These are phyloP conservation scores for Lithobates sylvaticus DNA, from an alignment of 2,797 vertebrate species.

Conservation along the genomic window DNA sequence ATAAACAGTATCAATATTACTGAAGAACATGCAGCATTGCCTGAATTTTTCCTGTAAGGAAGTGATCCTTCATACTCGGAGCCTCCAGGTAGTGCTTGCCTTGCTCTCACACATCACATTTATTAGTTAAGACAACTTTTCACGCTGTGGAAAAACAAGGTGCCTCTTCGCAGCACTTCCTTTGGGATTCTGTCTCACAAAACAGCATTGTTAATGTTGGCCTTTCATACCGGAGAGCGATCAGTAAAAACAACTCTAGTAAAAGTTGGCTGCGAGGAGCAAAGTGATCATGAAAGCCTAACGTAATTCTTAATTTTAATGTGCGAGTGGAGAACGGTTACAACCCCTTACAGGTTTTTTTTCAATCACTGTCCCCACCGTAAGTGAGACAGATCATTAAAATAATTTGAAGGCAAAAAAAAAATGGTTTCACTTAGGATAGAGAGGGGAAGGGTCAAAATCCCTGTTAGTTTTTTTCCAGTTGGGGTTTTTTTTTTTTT, in stretches of 20 bases:
- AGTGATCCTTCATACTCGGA: background rate
- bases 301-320: too few species aligned
- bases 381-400: too few species aligned
- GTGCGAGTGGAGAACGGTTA: too few species aligned
- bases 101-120: conserved; percentile 20
- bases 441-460: too few species aligned
- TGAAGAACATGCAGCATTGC: background rate
- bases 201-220: conserved; percentile 54
- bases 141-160: conserved; percentile 46
- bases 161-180: conserved; percentile 43
- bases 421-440: too few species aligned
- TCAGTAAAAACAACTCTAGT: background rate
- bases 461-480: too few species aligned
- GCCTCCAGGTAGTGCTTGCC: conserved; percentile 40
- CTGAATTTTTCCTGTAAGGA: conserved; percentile 36
- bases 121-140: conserved; percentile 55
- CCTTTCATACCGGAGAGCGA: background rate
- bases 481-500: too few species aligned
- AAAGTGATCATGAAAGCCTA: too few species aligned
- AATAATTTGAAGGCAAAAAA: too few species aligned
- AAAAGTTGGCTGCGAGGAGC: background rate
- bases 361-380: too few species aligned
- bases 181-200: conserved; percentile 34
- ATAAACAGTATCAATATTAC: background rate
- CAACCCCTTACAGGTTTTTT: too few species aligned